Percentiles rank a stretch among this genome's conserved stretches.
These are phyloP conservation scores for Trematomus loennbergii DNA, from an alignment of 2,113 vertebrate genomes.

Conservation along the genomic window DNA sequence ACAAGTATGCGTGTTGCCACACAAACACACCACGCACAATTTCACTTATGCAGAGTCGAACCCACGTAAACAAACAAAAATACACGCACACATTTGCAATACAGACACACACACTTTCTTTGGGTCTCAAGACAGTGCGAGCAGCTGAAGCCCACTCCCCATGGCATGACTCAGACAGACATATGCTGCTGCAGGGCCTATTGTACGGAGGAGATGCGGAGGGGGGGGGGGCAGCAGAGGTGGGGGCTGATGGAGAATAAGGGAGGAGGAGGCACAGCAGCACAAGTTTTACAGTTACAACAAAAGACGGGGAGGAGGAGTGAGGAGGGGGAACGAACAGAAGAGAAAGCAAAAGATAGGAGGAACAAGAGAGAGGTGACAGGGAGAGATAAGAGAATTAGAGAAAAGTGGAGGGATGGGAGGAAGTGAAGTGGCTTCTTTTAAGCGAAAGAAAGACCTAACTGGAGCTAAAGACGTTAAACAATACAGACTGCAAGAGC, in stretches of 20 bases:
- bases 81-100: neutral
- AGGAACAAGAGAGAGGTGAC: conserved; percentile 63
- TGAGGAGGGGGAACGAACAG: conserved; percentile 26
- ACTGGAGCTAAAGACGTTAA: neutral
- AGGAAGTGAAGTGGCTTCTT: conserved; percentile 19
- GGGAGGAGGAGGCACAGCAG: conserved; percentile 41
- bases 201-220: conserved; percentile 63
- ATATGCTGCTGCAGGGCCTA: conserved; percentile 71
- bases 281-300: conserved; percentile 59
- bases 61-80: conserved; percentile 36
- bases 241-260: conserved; percentile 48
- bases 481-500: neutral
- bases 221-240: conserved; percentile 35
- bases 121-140: conserved; percentile 49
- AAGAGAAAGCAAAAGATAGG: conserved; percentile 48
- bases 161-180: conserved; percentile 72
- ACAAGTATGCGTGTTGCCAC: conserved; percentile 48
- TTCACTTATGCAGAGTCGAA: conserved; percentile 48
- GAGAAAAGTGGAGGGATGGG: conserved; percentile 31
- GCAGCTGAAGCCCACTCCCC: conserved; percentile 57
- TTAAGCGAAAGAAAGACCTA: conserved; percentile 9
- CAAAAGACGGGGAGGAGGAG: conserved; percentile 69
- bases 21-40: conserved; percentile 56
- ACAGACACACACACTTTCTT: conserved; percentile 16
- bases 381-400: conserved; percentile 39